Conservation (phyloP, 2,888 invertebrate genomes). For the Campoletis raptor region DNA sequence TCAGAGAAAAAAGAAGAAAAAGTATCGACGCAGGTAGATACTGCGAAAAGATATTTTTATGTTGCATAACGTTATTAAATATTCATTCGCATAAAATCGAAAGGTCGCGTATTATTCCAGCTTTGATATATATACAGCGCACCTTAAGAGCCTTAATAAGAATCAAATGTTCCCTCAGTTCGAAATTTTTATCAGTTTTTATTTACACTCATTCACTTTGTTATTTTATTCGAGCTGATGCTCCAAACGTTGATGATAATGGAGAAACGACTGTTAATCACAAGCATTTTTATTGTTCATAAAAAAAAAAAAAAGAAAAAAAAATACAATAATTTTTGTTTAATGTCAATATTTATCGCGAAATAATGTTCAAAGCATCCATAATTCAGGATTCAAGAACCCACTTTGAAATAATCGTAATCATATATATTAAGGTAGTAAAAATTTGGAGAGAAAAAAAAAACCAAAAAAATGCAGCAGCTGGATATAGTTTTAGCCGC, state of each 20-base stretch:
- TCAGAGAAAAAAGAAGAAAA: constrained; percentile 58
- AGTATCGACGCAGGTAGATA: constrained; percentile 29
- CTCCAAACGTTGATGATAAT: neutral
- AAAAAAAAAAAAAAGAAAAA: neutral
- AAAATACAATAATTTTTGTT: neutral
- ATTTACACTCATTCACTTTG: constrained; percentile 4
- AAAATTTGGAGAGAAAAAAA: constrained; percentile 9
- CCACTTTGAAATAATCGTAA: neutral
- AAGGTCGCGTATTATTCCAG: constrained; percentile 71
- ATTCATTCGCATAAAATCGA: constrained; percentile 77
- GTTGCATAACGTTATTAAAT: constrained; percentile 74
- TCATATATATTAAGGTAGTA: neutral
- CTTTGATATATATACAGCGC: constrained; percentile 67
- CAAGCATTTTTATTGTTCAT: neutral
- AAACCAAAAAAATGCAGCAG: constrained; percentile 32
- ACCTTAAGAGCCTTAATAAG: constrained; percentile 52
- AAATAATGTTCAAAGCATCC: neutral
- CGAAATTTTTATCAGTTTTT: constrained; percentile 11
- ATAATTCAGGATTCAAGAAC: neutral
- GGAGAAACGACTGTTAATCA: neutral
- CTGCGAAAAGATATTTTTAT: constrained; percentile 62
- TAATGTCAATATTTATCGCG: neutral
- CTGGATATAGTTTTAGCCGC: constrained; percentile 34
- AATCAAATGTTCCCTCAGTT: constrained; percentile 17
- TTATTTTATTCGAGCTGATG: neutral